phyloP scores from a whole-genome alignment of 2,888 invertebrate species.

The Eristalinus aeneus region DNA sequence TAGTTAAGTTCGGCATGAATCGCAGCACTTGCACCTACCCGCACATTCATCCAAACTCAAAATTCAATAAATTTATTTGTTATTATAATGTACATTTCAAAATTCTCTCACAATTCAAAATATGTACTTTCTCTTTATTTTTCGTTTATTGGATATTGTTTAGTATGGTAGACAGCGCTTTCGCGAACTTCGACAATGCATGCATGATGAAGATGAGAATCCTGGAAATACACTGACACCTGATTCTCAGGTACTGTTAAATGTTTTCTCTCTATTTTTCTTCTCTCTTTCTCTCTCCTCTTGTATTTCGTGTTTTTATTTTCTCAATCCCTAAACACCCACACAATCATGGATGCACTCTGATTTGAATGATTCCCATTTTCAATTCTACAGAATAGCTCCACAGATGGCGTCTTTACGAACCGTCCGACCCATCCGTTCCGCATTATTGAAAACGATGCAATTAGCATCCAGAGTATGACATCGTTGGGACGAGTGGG shows the following conservation, averaged over 20 bases:
- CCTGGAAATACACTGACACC: conserved; percentile 86
- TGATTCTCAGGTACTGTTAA: conserved; percentile 85
- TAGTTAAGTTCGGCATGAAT: conserved; percentile 38
- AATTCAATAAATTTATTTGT: conserved; percentile 13
- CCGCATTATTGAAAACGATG: conserved; percentile 92
- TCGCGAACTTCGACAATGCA: conserved; percentile 91
- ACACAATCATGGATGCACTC: not conserved
- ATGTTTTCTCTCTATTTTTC: conserved; percentile 55
- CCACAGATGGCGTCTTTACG: conserved; percentile 89
- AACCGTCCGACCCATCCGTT: conserved; percentile 89
- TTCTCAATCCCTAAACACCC: not conserved
- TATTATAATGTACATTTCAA: conserved; percentile 23
- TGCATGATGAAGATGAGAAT: conserved; percentile 92
- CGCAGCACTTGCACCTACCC: conserved; percentile 1
- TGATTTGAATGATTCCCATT: conserved; percentile 11
- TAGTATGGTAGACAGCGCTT: conserved; percentile 87
- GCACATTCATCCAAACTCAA: not conserved
- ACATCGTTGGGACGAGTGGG: conserved; percentile 93
- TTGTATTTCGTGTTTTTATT: not conserved
- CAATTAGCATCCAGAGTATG: conserved; percentile 93
- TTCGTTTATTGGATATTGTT: conserved; percentile 67
- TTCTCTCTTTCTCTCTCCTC: conserved; percentile 36
- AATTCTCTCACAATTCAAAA: conserved; percentile 53
- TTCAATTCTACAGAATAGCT: conserved; percentile 80
- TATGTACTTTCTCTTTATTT: conserved; percentile 59